A percentile compares a stretch with the other conserved stretches of the same genome.
These are phyloP conservation scores for Oithona nana DNA, from an alignment of 2,888 invertebrate genomes.

Conservation along the genomic window DNA sequence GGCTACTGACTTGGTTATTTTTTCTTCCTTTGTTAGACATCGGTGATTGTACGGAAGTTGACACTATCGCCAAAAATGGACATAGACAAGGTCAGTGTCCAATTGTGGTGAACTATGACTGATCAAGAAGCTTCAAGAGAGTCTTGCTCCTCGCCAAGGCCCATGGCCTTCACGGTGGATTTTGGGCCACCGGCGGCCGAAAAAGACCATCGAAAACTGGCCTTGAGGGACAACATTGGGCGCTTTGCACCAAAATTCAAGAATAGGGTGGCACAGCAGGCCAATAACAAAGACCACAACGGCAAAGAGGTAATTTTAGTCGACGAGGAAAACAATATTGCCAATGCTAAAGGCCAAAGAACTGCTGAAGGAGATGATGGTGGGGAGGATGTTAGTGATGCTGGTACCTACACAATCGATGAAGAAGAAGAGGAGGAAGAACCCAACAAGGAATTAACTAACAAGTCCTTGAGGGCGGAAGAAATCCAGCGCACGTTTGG, in stretches of 20 bases:
- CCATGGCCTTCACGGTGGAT: slow-evolving; percentile 5
- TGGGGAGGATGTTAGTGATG: slow-evolving; percentile 1
- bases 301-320: neutral
- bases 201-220: neutral
- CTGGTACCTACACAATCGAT: slow-evolving; percentile 12
- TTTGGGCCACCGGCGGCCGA: neutral
- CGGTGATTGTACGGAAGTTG: too few species aligned
- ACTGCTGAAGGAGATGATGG: neutral
- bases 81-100: neutral
- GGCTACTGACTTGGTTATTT: too few species aligned
- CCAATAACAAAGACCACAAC: neutral
- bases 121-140: neutral
- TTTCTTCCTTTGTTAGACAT: too few species aligned
- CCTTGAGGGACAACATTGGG: neutral
- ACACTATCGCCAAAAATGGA: neutral
- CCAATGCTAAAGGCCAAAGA: neutral
- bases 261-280: neutral
- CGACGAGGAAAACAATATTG: neutral
- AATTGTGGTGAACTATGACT: neutral
- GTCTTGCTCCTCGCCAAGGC: neutral
- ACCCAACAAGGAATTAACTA: neutral
- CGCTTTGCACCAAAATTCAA: neutral
- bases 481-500: neutral
- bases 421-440: slow-evolving; percentile 1
- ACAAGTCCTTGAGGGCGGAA: neutral